phyloP scores from a whole-genome alignment of 2,888 invertebrate genomes.

The Conops quadrifasciatus region DNA sequence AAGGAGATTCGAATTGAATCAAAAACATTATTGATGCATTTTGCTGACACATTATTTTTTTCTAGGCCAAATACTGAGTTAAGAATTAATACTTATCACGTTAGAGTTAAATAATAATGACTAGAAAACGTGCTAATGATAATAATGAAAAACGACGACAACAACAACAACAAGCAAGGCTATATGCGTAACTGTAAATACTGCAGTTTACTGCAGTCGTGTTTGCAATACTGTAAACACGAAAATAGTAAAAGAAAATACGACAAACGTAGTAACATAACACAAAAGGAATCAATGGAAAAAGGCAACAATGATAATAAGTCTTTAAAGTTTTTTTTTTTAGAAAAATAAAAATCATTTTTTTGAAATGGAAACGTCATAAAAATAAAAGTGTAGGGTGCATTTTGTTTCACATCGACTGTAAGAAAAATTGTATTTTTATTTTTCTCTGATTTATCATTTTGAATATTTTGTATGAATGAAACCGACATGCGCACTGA shows the following conservation, averaged over 20 bases:
- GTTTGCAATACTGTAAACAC: neutral
- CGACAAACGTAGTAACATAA: neutral
- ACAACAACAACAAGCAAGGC: neutral
- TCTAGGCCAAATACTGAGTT: conserved; percentile 54
- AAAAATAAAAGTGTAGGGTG: no score
- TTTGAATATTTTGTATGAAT: conserved; percentile 46
- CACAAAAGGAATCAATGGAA: neutral
- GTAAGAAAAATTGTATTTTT: no score
- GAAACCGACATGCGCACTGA: conserved; percentile 48
- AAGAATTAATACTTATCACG: neutral
- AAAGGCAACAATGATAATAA: neutral
- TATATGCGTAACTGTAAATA: conserved; percentile 9
- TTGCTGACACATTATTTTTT: conserved; percentile 38
- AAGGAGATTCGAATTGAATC: no score
- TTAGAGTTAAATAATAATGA: neutral
- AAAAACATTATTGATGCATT: conserved; percentile 6
- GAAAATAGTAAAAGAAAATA: neutral
- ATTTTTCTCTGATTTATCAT: neutral
- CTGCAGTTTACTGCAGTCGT: no score
- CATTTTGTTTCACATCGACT: no score
- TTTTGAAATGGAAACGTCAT: no score
- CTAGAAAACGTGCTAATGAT: conserved; percentile 4
- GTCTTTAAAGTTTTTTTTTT: no score
- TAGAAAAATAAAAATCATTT: no score
- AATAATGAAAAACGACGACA: conserved; percentile 10